Percentiles rank a stretch among this genome's conserved stretches.
These are phyloP conservation scores for Diuraphis noxia DNA, from an alignment of 1,140 invertebrate species.

Conservation along the genomic window DNA sequence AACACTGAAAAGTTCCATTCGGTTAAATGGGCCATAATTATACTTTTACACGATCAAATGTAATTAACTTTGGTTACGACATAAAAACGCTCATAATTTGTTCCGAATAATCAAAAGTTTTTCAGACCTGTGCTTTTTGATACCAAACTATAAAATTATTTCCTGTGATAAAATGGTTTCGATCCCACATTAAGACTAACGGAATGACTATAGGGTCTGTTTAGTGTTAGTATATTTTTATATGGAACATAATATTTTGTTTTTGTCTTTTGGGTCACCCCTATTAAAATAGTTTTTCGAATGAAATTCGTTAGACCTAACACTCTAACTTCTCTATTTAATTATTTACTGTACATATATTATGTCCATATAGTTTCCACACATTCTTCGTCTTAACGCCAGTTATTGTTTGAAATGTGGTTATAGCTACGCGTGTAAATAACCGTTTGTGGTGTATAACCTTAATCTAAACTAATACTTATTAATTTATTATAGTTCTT, in stretches of 20 bases:
- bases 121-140: background rate
- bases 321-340: background rate
- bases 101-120: conserved; percentile 1
- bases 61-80: conserved; percentile 3
- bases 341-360: too few relatives aligned
- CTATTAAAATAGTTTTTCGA: background rate
- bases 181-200: background rate
- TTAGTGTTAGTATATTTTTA: background rate
- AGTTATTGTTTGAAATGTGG: too few relatives aligned
- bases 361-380: too few relatives aligned
- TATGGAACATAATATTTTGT: background rate
- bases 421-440: too few relatives aligned
- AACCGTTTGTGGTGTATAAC: too few relatives aligned
- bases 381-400: too few relatives aligned
- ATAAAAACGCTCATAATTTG: background rate
- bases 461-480: too few relatives aligned
- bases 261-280: background rate
- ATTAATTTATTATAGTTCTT: too few relatives aligned
- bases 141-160: background rate
- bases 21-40: background rate
- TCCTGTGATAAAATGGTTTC: background rate
- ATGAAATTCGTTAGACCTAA: background rate
- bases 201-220: background rate
- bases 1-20: background rate
- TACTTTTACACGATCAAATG: background rate